Conservation (phyloP, 1,140 invertebrate species). For the Saccostrea echinata region DNA sequence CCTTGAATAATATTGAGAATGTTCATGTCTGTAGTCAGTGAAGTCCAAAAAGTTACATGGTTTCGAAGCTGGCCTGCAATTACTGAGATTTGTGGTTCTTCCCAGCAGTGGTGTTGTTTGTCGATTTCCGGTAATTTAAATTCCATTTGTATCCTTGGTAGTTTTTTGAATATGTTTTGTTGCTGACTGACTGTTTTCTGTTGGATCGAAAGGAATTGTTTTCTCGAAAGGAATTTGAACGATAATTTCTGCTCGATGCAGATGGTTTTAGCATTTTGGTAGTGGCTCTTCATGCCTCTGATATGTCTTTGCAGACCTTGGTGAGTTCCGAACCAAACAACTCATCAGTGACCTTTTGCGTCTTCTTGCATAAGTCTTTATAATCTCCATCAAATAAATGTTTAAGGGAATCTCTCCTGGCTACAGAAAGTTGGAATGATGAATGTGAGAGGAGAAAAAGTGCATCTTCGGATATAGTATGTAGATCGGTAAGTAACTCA, state of each 20-base stretch:
- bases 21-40: not conserved
- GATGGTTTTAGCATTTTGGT: not conserved
- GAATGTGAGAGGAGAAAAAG: not conserved
- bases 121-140: not conserved
- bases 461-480: conserved; percentile 31
- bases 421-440: not conserved
- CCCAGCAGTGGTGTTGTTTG: not conserved
- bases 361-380: conserved; percentile 10
- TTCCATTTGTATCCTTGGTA: conserved; percentile 23
- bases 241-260: not conserved
- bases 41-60: conserved; percentile 28
- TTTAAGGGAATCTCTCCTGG: conserved; percentile 6
- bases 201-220: not conserved
- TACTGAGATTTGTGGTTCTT: not conserved
- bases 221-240: not conserved
- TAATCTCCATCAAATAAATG: conserved; percentile 36
- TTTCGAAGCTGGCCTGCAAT: not conserved
- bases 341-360: not conserved
- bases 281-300: not conserved
- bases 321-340: conserved; percentile 5
- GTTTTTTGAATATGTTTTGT: not conserved
- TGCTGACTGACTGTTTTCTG: not conserved
- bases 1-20: conserved; percentile 33
- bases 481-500: conserved; percentile 4
- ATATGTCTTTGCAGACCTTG: not conserved